These are phyloP conservation scores for Wasmannia auropunctata DNA, from an alignment of 1,140 invertebrate genomes.

Conservation along the genomic window DNA sequence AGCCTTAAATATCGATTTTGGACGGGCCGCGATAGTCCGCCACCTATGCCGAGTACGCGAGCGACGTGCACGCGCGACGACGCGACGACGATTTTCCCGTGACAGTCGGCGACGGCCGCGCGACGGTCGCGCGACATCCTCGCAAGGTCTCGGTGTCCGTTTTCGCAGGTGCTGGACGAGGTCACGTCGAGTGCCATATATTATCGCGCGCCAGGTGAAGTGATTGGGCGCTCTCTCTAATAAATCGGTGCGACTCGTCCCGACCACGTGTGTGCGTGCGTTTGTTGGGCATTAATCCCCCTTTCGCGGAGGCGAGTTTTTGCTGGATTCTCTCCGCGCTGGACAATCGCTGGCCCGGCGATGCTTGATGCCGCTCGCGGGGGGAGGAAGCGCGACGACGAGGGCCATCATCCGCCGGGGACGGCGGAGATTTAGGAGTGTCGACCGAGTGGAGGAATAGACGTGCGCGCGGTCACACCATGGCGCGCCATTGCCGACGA, in stretches of 20 bases:
- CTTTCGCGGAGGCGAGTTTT: too few relatives aligned
- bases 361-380: constrained; percentile 24
- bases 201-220: too few relatives aligned
- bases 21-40: constrained; percentile 66
- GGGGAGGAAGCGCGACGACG: background rate
- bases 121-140: background rate
- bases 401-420: constrained; percentile 10
- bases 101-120: background rate
- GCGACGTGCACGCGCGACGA: background rate
- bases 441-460: constrained; percentile 21
- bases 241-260: background rate
- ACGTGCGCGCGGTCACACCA: constrained; percentile 51
- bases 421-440: constrained; percentile 11
- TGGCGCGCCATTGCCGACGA: constrained; percentile 66
- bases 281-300: background rate
- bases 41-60: constrained; percentile 20
- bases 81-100: constrained; percentile 3
- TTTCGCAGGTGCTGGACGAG: background rate
- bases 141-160: background rate
- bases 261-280: constrained; percentile 17
- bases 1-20: constrained; percentile 81
- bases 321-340: too few relatives aligned
- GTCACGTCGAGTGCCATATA: background rate
- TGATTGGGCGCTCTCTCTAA: too few relatives aligned
- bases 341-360: too few relatives aligned